Conservation (phyloP, 2,797 vertebrate genomes). For the Manis crassicaudata region DNA sequence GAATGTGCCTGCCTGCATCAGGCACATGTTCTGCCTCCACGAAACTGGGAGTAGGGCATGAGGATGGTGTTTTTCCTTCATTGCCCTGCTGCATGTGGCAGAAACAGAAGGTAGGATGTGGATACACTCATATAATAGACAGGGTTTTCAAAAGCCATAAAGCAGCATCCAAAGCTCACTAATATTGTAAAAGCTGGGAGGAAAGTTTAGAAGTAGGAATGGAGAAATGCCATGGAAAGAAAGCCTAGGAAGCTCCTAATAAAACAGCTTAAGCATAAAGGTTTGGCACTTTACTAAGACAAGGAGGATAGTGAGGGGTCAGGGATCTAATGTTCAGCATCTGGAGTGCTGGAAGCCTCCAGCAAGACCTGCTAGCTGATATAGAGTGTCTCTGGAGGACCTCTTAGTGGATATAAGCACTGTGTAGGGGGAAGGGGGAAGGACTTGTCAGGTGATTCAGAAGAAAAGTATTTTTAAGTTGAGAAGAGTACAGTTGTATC, state of each 20-base stretch:
- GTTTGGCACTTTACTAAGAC: constrained; percentile 9
- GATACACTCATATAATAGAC: neutral
- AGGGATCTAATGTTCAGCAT: neutral
- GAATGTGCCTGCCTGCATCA: neutral
- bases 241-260: constrained; percentile 24
- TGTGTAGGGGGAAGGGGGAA: neutral
- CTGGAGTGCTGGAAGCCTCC: constrained; percentile 29
- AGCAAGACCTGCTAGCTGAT: neutral
- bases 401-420: neutral
- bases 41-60: neutral
- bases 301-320: neutral
- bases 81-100: no score
- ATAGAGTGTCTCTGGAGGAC: constrained; percentile 19
- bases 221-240: neutral
- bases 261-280: neutral
- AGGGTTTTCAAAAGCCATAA: neutral
- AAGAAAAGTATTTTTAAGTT: constrained; percentile 72
- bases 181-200: neutral
- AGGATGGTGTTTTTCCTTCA: neutral
- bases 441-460: constrained; percentile 65
- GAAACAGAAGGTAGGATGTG: constrained; percentile 1
- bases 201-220: constrained; percentile 26
- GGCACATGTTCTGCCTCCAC: neutral
- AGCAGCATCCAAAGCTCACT: neutral
- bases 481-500: constrained; percentile 56